phyloP scores from a whole-genome alignment of 2,797 vertebrate genomes.

The Notolabrus celidotus region DNA sequence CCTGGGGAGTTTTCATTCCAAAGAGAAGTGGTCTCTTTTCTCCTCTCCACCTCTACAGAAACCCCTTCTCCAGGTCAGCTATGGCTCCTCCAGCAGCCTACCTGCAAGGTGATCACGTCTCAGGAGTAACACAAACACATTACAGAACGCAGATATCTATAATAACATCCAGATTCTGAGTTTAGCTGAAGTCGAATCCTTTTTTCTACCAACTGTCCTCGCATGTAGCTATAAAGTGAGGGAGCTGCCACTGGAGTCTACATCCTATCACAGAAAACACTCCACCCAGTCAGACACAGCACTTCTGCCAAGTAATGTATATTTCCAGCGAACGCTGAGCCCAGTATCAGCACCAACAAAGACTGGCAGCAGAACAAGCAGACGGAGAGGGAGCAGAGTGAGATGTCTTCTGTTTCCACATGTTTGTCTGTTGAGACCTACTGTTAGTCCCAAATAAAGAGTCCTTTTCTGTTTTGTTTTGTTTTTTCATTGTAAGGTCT shows the following conservation, averaged over 20 bases:
- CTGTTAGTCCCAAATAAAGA: background rate
- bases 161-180: background rate
- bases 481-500: background rate
- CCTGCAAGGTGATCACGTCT: conserved; percentile 78
- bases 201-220: background rate
- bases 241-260: conserved; percentile 56
- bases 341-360: conserved; percentile 37
- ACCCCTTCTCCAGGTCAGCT: conserved; percentile 81
- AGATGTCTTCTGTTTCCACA: background rate
- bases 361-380: conserved; percentile 46
- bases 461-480: no score
- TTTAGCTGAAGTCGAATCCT: background rate
- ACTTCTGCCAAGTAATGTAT: conserved; percentile 80
- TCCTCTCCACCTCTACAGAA: conserved; percentile 66
- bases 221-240: conserved; percentile 78
- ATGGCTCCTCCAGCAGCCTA: conserved; percentile 80
- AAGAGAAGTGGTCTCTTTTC: conserved; percentile 50
- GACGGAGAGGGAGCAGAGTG: conserved; percentile 69
- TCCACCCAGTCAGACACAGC: conserved; percentile 85
- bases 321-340: conserved; percentile 69
- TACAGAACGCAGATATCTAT: background rate
- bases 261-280: conserved; percentile 52
- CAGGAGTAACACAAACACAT: background rate
- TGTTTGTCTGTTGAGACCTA: background rate
- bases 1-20: conserved; percentile 46